Evolutionary conservation across 2,797 vertebrate genomes (phyloP), one percentile per base, ranked within the genome.

Genomic region (Neopelma chrysocephalum): DNA sequence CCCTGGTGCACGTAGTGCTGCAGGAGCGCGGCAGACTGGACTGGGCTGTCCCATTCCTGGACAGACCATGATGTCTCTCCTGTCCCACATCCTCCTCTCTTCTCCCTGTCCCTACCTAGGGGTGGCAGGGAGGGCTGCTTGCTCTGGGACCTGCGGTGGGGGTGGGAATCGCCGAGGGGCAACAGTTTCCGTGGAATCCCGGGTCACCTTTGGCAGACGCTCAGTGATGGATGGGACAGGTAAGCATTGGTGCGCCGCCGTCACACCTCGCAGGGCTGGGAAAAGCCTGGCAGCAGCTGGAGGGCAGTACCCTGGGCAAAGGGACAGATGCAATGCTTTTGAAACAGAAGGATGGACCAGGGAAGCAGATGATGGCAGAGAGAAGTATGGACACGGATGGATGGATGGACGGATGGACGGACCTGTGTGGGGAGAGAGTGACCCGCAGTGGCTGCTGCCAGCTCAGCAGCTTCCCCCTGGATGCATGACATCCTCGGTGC

Each of bases 1-100:
- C 36, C 12, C 15, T 32, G 5, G 12, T 18, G 34, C 42, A 6
- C 0, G 0, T 0, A 43, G 57, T 34, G 40, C 56, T 73, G 31
- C n/a, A 16, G 61, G 53, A 47, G 4, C 2, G 2, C 17, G 27
- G 42, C 32, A 29, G n/a, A 25, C 31, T 18, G 78, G 53, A 45
- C 45, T 2, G 4, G 21, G 5, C 3, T 69, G 34, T 21, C 25
- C 50, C 2, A 0, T 51, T 40, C 53, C 25, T 25, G 26, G 14
- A 26, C 18, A 38, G n/a, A 31, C 15, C 2, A 0, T 18, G 19
- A 8, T 31, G 8, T 72, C 21, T 20, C 9, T 56, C 14, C 32
- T 61, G 38, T 34, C 48, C 5, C 47, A n/a, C 2, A 0, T 27
- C 31, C 72, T 53, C 48, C 14, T 19, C 25, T 53, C 48, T 68